A percentile compares a stretch with the other conserved stretches of the same genome.
These are phyloP conservation scores for Sitophilus oryzae DNA, from an alignment of 1,140 invertebrate species.

Conservation along the genomic window DNA sequence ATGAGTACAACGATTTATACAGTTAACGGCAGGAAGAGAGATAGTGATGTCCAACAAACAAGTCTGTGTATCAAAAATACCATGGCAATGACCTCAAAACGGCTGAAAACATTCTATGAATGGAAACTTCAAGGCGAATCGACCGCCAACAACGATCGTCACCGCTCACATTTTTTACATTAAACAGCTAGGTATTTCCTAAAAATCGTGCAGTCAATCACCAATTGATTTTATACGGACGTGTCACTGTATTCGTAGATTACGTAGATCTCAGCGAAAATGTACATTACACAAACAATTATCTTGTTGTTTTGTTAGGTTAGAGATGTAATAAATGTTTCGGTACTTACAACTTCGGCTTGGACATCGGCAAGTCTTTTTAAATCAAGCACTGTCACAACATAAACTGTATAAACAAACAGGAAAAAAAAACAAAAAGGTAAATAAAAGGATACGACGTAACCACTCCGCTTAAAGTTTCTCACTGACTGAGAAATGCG, in stretches of 20 bases:
- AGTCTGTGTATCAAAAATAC: slow-evolving; percentile 21
- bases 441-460: slow-evolving; percentile 9
- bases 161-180: slow-evolving; percentile 6
- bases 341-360: slow-evolving; percentile 13
- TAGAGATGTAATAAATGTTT: no score
- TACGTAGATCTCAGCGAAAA: no score
- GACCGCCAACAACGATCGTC: slow-evolving; percentile 7
- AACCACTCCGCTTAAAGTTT: slow-evolving; percentile 15
- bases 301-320: not conserved
- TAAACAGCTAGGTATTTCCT: no score
- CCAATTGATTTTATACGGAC: no score
- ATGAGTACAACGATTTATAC: not conserved
- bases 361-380: slow-evolving; percentile 21
- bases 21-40: slow-evolving; percentile 9
- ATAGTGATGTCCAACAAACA: slow-evolving; percentile 10
- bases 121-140: slow-evolving; percentile 26
- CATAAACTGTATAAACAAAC: slow-evolving; percentile 11
- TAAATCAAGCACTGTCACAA: slow-evolving; percentile 1
- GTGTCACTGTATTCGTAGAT: no score
- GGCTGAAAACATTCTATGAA: slow-evolving; percentile 28
- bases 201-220: no score
- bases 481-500: slow-evolving; percentile 11
- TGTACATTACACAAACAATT: not conserved
- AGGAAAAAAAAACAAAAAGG: slow-evolving; percentile 1
- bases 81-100: slow-evolving; percentile 30